Conservation (phyloP, 1,140 invertebrate species). For the Centruroides sculpturatus region DNA sequence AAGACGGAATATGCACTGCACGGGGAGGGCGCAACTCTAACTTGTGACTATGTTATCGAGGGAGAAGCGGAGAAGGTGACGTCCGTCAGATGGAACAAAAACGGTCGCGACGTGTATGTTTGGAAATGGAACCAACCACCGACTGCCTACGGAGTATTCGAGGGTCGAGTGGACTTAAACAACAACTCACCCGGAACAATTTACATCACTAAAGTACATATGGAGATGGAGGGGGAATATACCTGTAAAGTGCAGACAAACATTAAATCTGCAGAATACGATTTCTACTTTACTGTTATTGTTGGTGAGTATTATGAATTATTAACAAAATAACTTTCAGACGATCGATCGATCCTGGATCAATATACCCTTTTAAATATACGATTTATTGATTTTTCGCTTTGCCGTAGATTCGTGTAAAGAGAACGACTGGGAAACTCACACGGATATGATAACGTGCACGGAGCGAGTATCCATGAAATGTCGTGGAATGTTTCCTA, state of each 20-base stretch:
- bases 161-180: slow-evolving; percentile 6
- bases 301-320: slow-evolving; percentile 12
- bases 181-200: slow-evolving; percentile 9
- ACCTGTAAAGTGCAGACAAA: slow-evolving; percentile 18
- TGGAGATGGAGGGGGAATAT: slow-evolving; percentile 19
- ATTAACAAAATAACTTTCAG: too few relatives aligned
- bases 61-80: slow-evolving; percentile 1
- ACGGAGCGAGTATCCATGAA: slow-evolving; percentile 17
- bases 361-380: too few relatives aligned
- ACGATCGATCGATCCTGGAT: too few relatives aligned
- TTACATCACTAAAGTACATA: slow-evolving; percentile 5
- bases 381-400: too few relatives aligned
- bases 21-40: slow-evolving; percentile 1
- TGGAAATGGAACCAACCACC: slow-evolving; percentile 7
- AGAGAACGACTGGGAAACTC: slow-evolving; percentile 16
- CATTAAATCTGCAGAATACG: slow-evolving; percentile 8
- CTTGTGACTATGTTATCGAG: slow-evolving; percentile 8
- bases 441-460: slow-evolving; percentile 17
- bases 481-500: slow-evolving; percentile 20
- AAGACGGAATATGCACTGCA: slow-evolving; percentile 2
- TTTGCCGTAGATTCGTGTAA: slow-evolving; percentile 16
- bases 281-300: slow-evolving; percentile 16
- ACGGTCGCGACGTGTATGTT: slow-evolving; percentile 8
- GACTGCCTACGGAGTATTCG: slow-evolving; percentile 5
- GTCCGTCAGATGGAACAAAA: slow-evolving; percentile 10